Percentiles rank a stretch among this genome's conserved stretches.
Evolutionary conservation across 2,888 invertebrate species (phyloP).

Genomic region (Aproaerema taeniolella): DNA sequence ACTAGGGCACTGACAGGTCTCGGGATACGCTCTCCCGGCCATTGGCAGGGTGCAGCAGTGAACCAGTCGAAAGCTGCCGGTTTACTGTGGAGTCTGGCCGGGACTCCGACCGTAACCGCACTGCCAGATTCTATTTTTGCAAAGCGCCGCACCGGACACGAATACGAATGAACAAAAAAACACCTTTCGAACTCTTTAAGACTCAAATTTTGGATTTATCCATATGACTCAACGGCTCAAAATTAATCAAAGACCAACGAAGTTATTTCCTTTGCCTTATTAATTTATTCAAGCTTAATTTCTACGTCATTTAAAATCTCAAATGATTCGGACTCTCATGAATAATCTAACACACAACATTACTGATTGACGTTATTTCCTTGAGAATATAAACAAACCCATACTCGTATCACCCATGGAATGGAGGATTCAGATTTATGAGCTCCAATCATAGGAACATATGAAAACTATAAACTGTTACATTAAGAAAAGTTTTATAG

Average conservation of each 20-base stretch:
- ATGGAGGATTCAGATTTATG: conserved; percentile 54
- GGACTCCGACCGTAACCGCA: conserved; percentile 61
- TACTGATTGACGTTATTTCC: conserved; percentile 20
- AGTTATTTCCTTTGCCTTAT: no score
- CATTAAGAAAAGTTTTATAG: conserved; percentile 51
- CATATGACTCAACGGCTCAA: neutral
- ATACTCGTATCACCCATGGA: conserved; percentile 24
- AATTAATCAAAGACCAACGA: no score
- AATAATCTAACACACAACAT: no score
- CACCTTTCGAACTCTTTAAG: neutral
- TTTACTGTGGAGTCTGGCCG: conserved; percentile 60
- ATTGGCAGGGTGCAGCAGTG: conserved; percentile 30
- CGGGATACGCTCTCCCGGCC: neutral
- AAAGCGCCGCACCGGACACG: conserved; percentile 65
- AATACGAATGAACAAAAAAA: conserved; percentile 54
- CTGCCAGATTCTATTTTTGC: conserved; percentile 76
- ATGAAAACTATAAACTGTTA: conserved; percentile 40
- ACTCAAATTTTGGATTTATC: neutral
- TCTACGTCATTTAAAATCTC: no score
- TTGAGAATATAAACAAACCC: conserved; percentile 18
- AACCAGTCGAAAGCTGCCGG: conserved; percentile 54
- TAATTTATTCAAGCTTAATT: no score
- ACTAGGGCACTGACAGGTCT: conserved; percentile 1
- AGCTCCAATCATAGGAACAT: conserved; percentile 34
- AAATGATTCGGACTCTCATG: no score